Conservation (phyloP, 2,888 invertebrate genomes). For the Lasioglossum malachurum region DNA sequence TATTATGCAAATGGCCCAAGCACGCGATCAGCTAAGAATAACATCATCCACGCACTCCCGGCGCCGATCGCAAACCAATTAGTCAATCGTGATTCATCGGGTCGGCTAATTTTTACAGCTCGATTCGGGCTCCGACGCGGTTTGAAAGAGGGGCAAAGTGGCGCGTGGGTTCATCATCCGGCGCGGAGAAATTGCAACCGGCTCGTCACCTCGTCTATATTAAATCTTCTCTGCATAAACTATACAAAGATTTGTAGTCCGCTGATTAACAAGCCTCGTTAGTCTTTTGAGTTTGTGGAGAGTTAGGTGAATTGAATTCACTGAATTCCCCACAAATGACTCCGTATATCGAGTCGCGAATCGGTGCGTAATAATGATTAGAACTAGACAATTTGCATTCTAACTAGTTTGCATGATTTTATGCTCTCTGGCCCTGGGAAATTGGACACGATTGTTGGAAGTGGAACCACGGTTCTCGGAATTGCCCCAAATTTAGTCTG, state of each 20-base stretch:
- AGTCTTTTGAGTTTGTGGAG: constrained; percentile 49
- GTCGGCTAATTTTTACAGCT: neutral
- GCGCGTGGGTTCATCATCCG: constrained; percentile 66
- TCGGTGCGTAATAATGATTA: constrained; percentile 12
- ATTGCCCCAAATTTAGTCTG: neutral
- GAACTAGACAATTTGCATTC: neutral
- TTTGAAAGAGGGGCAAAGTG: neutral
- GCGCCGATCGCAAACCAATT: constrained; percentile 43
- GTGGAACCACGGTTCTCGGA: neutral
- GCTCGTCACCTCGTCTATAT: constrained; percentile 29
- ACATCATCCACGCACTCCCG: neutral
- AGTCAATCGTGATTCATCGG: constrained; percentile 47
- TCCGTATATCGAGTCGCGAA: neutral
- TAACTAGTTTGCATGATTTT: constrained; percentile 22
- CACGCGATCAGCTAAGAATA: neutral
- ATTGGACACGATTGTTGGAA: constrained; percentile 15
- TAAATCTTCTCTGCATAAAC: constrained; percentile 62
- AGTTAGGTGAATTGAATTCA: neutral
- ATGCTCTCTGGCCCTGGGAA: constrained; percentile 21
- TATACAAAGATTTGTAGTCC: constrained; percentile 68
- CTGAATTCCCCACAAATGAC: neutral
- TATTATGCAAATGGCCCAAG: neutral
- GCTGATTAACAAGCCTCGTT: constrained; percentile 64
- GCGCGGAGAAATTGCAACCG: constrained; percentile 45
- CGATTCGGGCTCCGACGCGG: constrained; percentile 12